Evolutionary conservation across 2,888 invertebrate species (phyloP).

Genomic region (Polymixis flavicincta): DNA sequence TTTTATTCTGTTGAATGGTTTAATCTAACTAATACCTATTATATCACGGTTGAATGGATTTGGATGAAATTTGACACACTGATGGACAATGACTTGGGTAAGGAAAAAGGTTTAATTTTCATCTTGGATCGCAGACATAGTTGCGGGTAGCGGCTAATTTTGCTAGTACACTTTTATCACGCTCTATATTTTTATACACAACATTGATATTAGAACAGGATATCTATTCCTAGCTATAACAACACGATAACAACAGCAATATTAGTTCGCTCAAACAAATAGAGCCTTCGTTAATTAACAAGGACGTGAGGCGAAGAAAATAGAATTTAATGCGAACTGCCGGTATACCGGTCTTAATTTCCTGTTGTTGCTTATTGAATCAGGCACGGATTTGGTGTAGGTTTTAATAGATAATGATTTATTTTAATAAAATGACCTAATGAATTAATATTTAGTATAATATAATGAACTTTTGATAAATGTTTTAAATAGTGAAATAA

Average conservation of each 20-base stretch:
- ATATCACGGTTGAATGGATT: too few relatives aligned
- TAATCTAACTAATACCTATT: too few relatives aligned
- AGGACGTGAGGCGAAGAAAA: constrained; percentile 25
- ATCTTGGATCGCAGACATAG: too few relatives aligned
- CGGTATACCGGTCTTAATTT: constrained; percentile 41
- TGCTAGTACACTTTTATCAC: neutral
- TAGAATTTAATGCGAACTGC: constrained; percentile 18
- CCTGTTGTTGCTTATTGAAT: constrained; percentile 33
- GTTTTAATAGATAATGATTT: neutral
- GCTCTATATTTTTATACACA: neutral
- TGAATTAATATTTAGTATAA: too few relatives aligned
- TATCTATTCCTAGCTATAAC: neutral
- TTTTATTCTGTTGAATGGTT: neutral
- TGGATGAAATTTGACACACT: too few relatives aligned
- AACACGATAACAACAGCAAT: neutral
- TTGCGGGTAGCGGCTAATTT: too few relatives aligned
- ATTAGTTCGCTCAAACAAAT: constrained; percentile 36
- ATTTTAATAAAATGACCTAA: too few relatives aligned
- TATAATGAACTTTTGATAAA: too few relatives aligned
- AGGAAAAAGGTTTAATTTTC: too few relatives aligned
- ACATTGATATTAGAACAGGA: neutral
- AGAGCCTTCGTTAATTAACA: constrained; percentile 32
- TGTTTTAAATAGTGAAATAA: too few relatives aligned
- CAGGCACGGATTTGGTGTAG: constrained; percentile 7
- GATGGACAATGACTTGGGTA: too few relatives aligned